Base-by-base conservation (phyloP, 2,113 vertebrate genomes). In the Sapayoa aenigma region DNA sequence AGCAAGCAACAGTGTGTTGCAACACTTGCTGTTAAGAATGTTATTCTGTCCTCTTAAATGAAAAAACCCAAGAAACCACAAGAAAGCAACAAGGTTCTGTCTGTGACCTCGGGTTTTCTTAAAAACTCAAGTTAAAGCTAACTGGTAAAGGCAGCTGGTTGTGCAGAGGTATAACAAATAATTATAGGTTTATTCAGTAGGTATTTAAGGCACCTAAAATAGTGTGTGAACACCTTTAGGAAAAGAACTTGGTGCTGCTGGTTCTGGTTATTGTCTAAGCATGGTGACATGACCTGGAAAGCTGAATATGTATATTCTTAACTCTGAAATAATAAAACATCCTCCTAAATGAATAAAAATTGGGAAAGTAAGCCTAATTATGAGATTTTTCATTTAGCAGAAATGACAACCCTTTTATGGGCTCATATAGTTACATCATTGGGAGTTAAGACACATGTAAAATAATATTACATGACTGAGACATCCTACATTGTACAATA, bases 361-460 rank as follows among this genome's bases (percentile, higher is more conserved):
- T 44, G n/a, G 35, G 49, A 80, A 93, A 94, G 8, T 69, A 53
- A 76, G 25, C 53, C 47, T 74, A 82, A 93, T 76, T 79, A 63
- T 33, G 25, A 35, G 35, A 33, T 42, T 84, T 11, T 5, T 42
- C 63, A 49, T 55, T 63, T 69, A 42, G 49, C 37, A 49, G 17
- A 35, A 69, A 47, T 87, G 86, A 62, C 20, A 86, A 55, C 1
- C 5, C 63, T 82, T 93, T 60, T 18, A 39, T 74, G 33, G 6
- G 31, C 65, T 78, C 73, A 22, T 44, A 6, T 30, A 49, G 52
- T 74, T 90, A 9, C 24, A 60, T 84, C 33, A 44, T 7, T 83
- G 63, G 18, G 55, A 62, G 13, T 35, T 60, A 71, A 77, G 72
- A 50, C 20, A 31, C 4, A 3, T 10, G 11, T 60, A 53, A 63